Evolutionary conservation across 2,888 invertebrate genomes (phyloP), one percentile per base, ranked within the genome.

Genomic region (Idaea dimidiata): DNA sequence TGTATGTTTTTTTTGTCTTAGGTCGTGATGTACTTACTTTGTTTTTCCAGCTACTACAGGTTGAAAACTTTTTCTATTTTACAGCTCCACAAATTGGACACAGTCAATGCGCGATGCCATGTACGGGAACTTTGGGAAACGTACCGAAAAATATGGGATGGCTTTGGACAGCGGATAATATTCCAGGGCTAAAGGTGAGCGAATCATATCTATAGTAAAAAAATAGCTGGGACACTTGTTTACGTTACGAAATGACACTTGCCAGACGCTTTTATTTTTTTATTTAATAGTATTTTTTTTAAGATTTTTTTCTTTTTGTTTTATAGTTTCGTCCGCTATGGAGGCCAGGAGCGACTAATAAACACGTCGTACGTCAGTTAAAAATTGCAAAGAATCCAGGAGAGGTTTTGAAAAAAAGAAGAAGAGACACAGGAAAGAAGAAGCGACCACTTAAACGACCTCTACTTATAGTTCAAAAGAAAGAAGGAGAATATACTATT

Each of bases 111-210:
- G 81, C 75, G 53, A 66, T 82, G 67, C 87, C 89, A 53, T 88
- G 89, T 73, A 78, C 77, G 14, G 89, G 88, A 31, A 81, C 79
- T 54, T 64, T 86, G 57, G 77, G 76, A 54, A 67, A 72, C 63
- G 91, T 93, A 31, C 93, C 92, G n/a, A 89, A 85, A 67, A 66
- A 69, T 43, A 93, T 92, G 91, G 93, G 93, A n/a, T 93, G 93
- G 93, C 74, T 91, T 24, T 93, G 93, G 93, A 90, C 80, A 66
- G 84, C 90, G 62, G 87, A 89, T 66, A 76, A 89, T 71, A 67
- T 87, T 43, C 87, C 90, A 59, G 93, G 91, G 57, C 63, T 90
- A 66, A 89, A 87, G 87, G 92, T 91, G 84, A 62, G 62, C 62
- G 60, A 16, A 33, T 32, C 59, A 33, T 16, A 62, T 58, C 61